These are phyloP conservation scores for Choristoneura fumiferana DNA, from an alignment of 1,140 invertebrate species.

Conservation along the genomic window DNA sequence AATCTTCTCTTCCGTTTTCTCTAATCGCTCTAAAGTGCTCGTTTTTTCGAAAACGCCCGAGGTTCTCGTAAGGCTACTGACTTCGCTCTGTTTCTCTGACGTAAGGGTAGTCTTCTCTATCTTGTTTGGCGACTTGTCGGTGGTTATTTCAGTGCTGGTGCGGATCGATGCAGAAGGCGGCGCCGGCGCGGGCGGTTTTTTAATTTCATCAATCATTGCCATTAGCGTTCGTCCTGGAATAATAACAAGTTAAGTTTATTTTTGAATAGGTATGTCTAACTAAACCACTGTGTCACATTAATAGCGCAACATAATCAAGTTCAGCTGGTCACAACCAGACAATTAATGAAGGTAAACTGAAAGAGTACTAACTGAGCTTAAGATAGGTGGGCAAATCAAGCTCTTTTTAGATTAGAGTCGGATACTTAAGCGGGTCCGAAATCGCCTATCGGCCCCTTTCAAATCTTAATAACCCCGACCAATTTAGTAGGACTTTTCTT, in stretches of 20 bases:
- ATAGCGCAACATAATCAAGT: too few species aligned
- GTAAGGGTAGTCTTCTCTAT: slow-evolving; percentile 30
- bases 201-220: slow-evolving; percentile 61
- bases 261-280: too few species aligned
- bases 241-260: slow-evolving; percentile 8
- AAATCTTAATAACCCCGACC: too few species aligned
- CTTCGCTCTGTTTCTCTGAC: slow-evolving; percentile 34
- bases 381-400: too few species aligned
- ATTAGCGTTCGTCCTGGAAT: slow-evolving; percentile 57
- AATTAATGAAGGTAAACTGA: too few species aligned
- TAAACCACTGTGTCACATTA: too few species aligned
- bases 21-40: slow-evolving; percentile 34
- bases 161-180: slow-evolving; percentile 36
- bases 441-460: too few species aligned
- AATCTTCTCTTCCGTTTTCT: slow-evolving; percentile 38
- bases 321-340: too few species aligned
- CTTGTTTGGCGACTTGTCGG: slow-evolving; percentile 32
- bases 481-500: too few species aligned
- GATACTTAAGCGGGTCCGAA: too few species aligned
- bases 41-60: slow-evolving; percentile 40
- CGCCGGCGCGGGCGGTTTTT: slow-evolving; percentile 48
- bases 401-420: too few species aligned
- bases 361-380: too few species aligned
- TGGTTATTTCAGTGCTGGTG: slow-evolving; percentile 11
- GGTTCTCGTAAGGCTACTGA: slow-evolving; percentile 34